Conservation (phyloP, 2,888 invertebrate genomes). For the Gnatocerus cornutus region DNA sequence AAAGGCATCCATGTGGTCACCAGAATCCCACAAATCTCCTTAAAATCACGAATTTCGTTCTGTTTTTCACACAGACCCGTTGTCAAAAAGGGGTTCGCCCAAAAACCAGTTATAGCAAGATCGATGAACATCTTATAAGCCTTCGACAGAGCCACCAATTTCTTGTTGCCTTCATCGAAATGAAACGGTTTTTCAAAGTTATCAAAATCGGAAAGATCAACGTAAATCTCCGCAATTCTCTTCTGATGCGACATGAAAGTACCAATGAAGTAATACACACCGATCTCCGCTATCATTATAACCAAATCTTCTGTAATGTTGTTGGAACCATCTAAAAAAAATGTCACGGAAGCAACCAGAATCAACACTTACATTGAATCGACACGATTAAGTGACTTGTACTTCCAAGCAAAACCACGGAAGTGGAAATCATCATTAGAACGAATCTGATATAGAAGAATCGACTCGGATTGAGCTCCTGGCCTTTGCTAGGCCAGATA, state of each 20-base stretch:
- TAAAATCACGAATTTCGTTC: slow-evolving; percentile 6
- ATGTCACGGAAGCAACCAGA: background rate
- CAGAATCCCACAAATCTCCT: slow-evolving; percentile 41
- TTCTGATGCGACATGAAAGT: slow-evolving; percentile 32
- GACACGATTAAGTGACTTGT: slow-evolving; percentile 8
- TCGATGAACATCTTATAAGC: slow-evolving; percentile 24
- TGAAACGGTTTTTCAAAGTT: slow-evolving; percentile 15
- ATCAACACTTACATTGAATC: slow-evolving; percentile 6
- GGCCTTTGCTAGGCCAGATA: slow-evolving; percentile 11
- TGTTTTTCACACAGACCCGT: slow-evolving; percentile 20
- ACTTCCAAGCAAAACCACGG: slow-evolving; percentile 11
- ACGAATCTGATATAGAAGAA: slow-evolving; percentile 7
- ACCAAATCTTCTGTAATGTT: slow-evolving; percentile 37
- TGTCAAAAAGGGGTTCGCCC: slow-evolving; percentile 1
- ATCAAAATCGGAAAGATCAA: slow-evolving; percentile 32
- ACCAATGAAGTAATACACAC: slow-evolving; percentile 32
- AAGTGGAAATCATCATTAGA: background rate
- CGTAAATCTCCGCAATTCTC: slow-evolving; percentile 15
- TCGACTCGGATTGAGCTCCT: background rate
- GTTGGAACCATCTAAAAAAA: slow-evolving; percentile 22
- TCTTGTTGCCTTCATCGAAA: slow-evolving; percentile 30
- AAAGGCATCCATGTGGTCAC: slow-evolving; percentile 41
- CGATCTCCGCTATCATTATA: slow-evolving; percentile 27
- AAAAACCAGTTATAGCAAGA: slow-evolving; percentile 8
- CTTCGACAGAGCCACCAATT: slow-evolving; percentile 16